These are phyloP conservation scores for Archilochus colubris DNA, from an alignment of 2,113 vertebrate genomes.

Conservation along the genomic window DNA sequence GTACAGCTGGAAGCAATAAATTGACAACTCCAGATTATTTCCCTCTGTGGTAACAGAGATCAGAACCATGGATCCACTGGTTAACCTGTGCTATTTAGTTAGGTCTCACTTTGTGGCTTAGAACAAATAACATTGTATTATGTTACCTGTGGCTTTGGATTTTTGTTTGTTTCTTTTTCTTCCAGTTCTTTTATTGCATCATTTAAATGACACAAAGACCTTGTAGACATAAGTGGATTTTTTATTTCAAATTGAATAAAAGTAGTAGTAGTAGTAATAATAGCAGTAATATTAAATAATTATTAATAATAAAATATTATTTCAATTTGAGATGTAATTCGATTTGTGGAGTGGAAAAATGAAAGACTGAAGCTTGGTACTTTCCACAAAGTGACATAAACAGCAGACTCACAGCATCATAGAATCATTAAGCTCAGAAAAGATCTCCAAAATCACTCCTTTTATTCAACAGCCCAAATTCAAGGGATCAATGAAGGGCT, in stretches of 20 bases:
- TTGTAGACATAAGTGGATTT: not conserved
- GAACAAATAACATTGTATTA: not conserved
- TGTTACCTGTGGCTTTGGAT: not conserved
- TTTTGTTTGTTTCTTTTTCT: no score
- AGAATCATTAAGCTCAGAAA: no score
- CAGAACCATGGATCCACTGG: not conserved
- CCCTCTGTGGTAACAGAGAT: not conserved
- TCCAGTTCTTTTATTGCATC: not conserved
- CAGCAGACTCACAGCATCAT: not conserved
- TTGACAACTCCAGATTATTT: not conserved
- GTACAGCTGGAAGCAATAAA: not conserved
- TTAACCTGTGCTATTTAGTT: not conserved
- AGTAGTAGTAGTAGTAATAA: not conserved
- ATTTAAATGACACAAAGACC: not conserved
- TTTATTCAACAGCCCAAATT: not conserved
- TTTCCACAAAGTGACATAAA: not conserved
- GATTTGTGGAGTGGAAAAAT: not conserved
- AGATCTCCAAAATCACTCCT: not conserved
- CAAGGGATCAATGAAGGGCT: not conserved
- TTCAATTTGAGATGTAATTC: not conserved
- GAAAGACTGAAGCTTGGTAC: not conserved
- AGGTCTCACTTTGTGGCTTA: not conserved
- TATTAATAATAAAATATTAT: no score
- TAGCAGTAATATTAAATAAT: no score
- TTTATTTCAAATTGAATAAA: not conserved